Conservation (phyloP, 2,888 invertebrate species). For the Lamellibrachia satsuma region DNA sequence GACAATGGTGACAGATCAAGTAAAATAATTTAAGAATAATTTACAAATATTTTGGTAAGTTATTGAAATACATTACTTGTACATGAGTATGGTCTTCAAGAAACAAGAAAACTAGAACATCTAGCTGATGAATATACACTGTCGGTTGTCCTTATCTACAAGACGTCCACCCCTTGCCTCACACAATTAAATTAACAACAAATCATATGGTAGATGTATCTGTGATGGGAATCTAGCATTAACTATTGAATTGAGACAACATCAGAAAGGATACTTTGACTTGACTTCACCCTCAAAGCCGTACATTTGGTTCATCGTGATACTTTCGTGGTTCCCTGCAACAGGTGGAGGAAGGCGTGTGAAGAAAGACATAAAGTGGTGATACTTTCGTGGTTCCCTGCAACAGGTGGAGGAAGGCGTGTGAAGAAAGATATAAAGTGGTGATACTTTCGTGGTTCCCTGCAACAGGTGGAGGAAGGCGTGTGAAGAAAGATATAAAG, state of each 20-base stretch:
- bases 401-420: no score
- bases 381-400: slow-evolving; percentile 70
- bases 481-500: no score
- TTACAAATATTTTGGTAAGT: background rate
- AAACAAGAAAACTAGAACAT: background rate
- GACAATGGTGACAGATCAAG: background rate
- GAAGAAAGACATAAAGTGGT: slow-evolving; percentile 66
- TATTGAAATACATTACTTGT: background rate
- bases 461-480: no score
- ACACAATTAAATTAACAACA: background rate
- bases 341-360: background rate
- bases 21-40: background rate
- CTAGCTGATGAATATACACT: background rate
- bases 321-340: slow-evolving; percentile 95
- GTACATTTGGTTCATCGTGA: slow-evolving; percentile 99
- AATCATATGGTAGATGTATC: background rate
- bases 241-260: no score
- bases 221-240: background rate
- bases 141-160: background rate
- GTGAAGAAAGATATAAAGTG: no score
- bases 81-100: background rate
- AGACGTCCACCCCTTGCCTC: background rate
- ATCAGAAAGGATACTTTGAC: slow-evolving; percentile 77
- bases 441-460: no score
- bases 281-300: slow-evolving; percentile 99